phyloP scores from a whole-genome alignment of 2,113 vertebrate genomes.

The Cryptomyrus ogoouensis region DNA sequence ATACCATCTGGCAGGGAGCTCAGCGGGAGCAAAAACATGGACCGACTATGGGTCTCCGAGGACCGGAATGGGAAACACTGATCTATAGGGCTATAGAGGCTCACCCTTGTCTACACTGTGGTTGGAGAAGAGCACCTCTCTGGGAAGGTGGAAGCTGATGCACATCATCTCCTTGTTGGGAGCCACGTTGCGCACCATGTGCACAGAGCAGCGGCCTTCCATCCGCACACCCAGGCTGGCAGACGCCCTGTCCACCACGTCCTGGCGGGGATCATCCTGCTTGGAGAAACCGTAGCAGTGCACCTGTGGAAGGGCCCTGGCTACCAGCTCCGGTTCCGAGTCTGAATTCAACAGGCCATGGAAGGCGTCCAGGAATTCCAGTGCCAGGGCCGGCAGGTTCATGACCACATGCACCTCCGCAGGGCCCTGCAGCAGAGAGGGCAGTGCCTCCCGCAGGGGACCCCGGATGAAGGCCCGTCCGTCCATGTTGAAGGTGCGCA shows the following conservation, averaged over 20 bases:
- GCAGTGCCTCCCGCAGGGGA: constrained; percentile 71
- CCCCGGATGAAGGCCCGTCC: constrained; percentile 82
- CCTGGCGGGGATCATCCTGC: constrained; percentile 62
- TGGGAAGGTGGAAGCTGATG: constrained; percentile 76
- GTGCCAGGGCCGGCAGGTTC: constrained; percentile 86
- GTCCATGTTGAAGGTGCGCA: constrained; percentile 79
- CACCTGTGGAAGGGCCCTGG: constrained; percentile 66
- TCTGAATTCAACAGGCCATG: constrained; percentile 60
- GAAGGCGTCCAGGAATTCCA: constrained; percentile 82
- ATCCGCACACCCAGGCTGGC: constrained; percentile 62
- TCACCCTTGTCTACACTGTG: constrained; percentile 59
- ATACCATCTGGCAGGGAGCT: no score
- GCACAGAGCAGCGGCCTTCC: constrained; percentile 62
- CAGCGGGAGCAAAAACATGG: not conserved
- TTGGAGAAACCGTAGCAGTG: constrained; percentile 94
- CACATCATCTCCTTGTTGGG: constrained; percentile 97
- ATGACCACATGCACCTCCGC: constrained; percentile 75
- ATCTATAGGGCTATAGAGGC: constrained; percentile 11
- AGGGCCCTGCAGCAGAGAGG: constrained; percentile 54
- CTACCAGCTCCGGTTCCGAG: constrained; percentile 25
- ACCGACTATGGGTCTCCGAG: not conserved
- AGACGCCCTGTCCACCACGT: constrained; percentile 68
- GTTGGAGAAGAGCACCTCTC: constrained; percentile 64
- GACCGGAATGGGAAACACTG: not conserved
- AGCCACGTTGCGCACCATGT: constrained; percentile 85